A percentile compares a stretch with the other conserved stretches of the same genome.
Conservation (phyloP, 2,113 vertebrate species). For the Aix galericulata region DNA sequence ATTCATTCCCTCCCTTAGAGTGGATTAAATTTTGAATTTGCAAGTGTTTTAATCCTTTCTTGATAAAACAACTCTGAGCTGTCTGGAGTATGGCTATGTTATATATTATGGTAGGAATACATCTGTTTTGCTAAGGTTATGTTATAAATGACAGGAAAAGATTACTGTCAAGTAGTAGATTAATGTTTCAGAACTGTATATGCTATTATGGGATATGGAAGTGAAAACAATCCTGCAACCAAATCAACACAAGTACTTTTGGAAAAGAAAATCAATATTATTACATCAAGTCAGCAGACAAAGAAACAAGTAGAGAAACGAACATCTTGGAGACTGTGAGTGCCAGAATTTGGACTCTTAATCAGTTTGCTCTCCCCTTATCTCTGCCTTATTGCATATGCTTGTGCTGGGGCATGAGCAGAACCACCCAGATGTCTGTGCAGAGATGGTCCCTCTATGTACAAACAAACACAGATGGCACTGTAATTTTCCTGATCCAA, state of each 20-base stretch:
- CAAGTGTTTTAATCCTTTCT: constrained; percentile 46
- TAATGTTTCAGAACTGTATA: neutral
- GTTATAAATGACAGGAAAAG: neutral
- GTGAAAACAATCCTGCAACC: neutral
- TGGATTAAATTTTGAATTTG: constrained; percentile 41
- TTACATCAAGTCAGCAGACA: neutral
- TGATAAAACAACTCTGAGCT: constrained; percentile 15
- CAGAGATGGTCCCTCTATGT: neutral
- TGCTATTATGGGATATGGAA: neutral
- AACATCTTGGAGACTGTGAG: neutral
- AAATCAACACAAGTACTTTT: neutral
- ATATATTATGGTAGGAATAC: neutral
- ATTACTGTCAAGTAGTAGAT: constrained; percentile 13
- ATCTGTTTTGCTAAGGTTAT: neutral
- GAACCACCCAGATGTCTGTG: neutral
- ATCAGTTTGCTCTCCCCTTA: neutral
- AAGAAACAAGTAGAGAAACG: neutral
- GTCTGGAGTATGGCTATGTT: neutral
- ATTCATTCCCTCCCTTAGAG: constrained; percentile 21
- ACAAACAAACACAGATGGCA: neutral
- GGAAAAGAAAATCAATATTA: neutral
- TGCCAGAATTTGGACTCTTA: neutral
- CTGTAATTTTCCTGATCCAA: neutral
- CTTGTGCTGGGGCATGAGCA: accelerated
- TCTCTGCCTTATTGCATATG: neutral